Evolutionary conservation across 1,140 invertebrate species (phyloP).

Genomic region (Meloidogyne floridensis): DNA sequence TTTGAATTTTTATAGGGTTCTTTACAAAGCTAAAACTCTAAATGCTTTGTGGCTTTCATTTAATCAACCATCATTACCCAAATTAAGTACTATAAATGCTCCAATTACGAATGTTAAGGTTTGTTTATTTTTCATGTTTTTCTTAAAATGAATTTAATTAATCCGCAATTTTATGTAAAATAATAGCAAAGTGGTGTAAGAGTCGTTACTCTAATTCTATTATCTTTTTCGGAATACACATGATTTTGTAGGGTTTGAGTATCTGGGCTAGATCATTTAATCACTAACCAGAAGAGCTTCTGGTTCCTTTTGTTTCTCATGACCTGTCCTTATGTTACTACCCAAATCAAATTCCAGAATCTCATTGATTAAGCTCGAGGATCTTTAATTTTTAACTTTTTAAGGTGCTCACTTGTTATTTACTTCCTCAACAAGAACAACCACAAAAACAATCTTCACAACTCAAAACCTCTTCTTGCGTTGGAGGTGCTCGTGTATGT

Average conservation of each 20-base stretch:
- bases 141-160: conserved; percentile 76
- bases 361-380: too few relatives aligned
- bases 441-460: conserved; percentile 14
- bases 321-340: too few relatives aligned
- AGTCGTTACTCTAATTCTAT: too few relatives aligned
- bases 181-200: neutral
- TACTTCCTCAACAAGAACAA: conserved; percentile 81
- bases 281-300: too few relatives aligned
- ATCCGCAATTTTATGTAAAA: neutral
- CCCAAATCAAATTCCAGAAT: too few relatives aligned
- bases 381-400: neutral
- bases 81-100: conserved; percentile 86
- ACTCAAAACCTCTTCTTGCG: conserved; percentile 38
- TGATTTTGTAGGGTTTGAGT: too few relatives aligned
- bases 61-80: conserved; percentile 93
- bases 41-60: conserved; percentile 98
- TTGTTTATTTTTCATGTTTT: conserved; percentile 85
- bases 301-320: too few relatives aligned
- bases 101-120: conserved; percentile 78
- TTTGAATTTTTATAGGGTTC: conserved; percentile 71
- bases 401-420: conserved; percentile 89
- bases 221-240: too few relatives aligned
- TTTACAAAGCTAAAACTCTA: conserved; percentile 73
- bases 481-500: conserved; percentile 60
- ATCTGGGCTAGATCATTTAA: too few relatives aligned